These are phyloP conservation scores for Chymomyza amoena DNA, from an alignment of 2,888 invertebrate species.

Conservation along the genomic window DNA sequence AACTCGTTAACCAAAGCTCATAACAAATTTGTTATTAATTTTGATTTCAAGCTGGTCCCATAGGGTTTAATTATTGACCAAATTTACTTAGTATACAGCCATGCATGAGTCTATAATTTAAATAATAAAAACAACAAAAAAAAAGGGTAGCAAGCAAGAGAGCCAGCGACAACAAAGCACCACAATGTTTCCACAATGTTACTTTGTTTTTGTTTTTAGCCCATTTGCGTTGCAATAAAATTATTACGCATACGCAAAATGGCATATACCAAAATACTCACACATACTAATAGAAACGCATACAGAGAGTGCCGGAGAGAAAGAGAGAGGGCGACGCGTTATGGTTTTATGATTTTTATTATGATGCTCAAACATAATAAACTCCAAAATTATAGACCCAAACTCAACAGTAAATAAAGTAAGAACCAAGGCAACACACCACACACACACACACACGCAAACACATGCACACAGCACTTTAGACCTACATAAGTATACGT, in stretches of 20 bases:
- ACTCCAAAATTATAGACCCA: conserved; percentile 7
- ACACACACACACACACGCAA: too few species aligned
- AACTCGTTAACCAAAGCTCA: too few species aligned
- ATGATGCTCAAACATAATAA: conserved; percentile 5
- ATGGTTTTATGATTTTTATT: conserved; percentile 5
- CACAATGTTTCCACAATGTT: neutral
- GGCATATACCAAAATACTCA: neutral
- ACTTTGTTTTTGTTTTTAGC: neutral
- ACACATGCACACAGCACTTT: neutral
- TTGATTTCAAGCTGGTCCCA: neutral
- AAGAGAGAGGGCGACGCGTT: neutral
- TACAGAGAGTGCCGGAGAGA: neutral
- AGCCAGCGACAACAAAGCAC: neutral
- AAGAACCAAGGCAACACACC: neutral
- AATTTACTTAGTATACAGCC: neutral
- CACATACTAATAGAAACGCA: neutral
- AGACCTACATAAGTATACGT: neutral
- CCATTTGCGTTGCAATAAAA: conserved; percentile 4
- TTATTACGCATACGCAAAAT: conserved; percentile 1
- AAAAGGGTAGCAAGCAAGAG: neutral
- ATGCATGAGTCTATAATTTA: neutral
- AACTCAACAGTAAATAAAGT: neutral
- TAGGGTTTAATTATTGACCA: neutral
- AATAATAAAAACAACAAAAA: neutral
- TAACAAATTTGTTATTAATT: too few species aligned